phyloP scores from a whole-genome alignment of 2,113 vertebrate genomes.

The Eolophus roseicapilla region DNA sequence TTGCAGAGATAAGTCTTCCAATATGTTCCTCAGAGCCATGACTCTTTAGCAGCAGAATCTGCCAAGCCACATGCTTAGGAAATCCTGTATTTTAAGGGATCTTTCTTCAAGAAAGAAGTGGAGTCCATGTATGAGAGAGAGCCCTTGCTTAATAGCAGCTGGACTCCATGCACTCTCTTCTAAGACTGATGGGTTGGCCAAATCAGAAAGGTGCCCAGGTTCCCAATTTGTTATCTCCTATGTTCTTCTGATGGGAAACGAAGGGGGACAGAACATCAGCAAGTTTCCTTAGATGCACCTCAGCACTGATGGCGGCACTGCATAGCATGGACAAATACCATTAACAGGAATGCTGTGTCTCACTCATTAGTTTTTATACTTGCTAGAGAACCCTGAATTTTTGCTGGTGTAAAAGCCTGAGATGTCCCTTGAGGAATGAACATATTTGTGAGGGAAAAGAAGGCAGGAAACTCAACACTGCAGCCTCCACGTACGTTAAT shows the following conservation, averaged over 20 bases:
- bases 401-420: background rate
- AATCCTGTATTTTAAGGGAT: background rate
- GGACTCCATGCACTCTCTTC: background rate
- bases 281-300: background rate
- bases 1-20: background rate
- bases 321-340: background rate
- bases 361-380: background rate
- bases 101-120: background rate
- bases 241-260: background rate
- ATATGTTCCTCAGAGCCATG: background rate
- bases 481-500: background rate
- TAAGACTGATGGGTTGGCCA: background rate
- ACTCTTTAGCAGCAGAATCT: background rate
- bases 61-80: background rate
- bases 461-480: background rate
- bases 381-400: background rate
- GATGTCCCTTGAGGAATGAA: background rate
- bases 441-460: background rate
- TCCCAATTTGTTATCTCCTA: rapidly evolving
- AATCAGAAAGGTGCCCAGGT: background rate
- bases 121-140: background rate
- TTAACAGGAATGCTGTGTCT: background rate
- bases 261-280: background rate
- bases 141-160: background rate
- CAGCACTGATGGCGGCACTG: background rate